phyloP scores from a whole-genome alignment of 2,797 vertebrate genomes.

The Onychomys leucogaster region DNA sequence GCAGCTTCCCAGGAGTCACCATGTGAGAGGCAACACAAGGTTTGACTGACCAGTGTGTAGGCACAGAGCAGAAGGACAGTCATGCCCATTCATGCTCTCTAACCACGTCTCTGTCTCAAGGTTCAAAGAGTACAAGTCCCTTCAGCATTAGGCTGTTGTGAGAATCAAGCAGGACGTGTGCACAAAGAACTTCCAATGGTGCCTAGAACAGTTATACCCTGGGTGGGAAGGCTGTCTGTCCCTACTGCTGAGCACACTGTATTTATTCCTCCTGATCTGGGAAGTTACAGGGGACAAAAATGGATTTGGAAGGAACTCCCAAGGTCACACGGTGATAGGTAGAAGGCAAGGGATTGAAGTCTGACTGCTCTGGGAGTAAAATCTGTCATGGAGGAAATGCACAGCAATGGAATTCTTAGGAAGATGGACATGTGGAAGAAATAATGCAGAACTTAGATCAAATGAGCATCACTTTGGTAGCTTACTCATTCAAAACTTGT shows the following conservation, averaged over 20 bases:
- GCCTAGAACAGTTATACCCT: background rate
- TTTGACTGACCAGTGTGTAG: background rate
- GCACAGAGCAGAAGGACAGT: background rate
- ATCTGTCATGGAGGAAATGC: background rate
- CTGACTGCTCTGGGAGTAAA: background rate
- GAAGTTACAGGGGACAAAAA: background rate
- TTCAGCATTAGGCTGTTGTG: background rate
- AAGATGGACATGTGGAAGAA: background rate
- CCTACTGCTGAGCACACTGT: background rate
- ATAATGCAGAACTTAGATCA: background rate
- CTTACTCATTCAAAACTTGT: background rate
- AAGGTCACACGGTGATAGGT: background rate
- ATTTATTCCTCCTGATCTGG: background rate
- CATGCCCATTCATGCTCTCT: background rate
- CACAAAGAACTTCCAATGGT: no score
- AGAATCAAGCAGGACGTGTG: background rate
- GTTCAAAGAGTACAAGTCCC: background rate
- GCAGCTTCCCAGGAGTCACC: background rate
- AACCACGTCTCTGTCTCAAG: background rate
- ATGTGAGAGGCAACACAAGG: background rate
- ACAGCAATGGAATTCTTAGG: fast-evolving
- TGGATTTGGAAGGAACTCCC: background rate
- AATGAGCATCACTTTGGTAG: background rate
- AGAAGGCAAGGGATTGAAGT: background rate
- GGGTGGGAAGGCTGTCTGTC: background rate